A percentile compares a stretch with the other conserved stretches of the same genome.
Conservation (phyloP, 2,888 invertebrate genomes). For the Ectemnius continuus region DNA sequence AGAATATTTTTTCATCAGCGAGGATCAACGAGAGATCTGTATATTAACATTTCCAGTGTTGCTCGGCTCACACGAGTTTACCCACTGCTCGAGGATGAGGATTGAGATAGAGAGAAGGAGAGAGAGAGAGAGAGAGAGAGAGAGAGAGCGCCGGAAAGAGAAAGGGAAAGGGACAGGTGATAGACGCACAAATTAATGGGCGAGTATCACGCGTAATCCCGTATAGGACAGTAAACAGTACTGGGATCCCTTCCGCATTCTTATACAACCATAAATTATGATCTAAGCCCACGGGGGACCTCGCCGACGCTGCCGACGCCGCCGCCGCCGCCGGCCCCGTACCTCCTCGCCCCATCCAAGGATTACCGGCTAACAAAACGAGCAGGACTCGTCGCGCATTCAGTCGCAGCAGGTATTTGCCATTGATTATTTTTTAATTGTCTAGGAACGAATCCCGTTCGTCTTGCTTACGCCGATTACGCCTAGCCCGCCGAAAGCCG, state of each 20-base stretch:
- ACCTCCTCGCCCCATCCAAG: constrained; percentile 53
- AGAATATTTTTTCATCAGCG: constrained; percentile 13
- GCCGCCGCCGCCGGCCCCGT: constrained; percentile 19
- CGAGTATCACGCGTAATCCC: constrained; percentile 66
- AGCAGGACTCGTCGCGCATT: constrained; percentile 35
- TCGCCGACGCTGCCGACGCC: neutral
- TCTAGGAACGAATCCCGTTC: neutral
- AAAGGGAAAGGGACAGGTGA: constrained; percentile 36
- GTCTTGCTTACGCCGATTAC: constrained; percentile 3
- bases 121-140: constrained; percentile 7
- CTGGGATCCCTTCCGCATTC: constrained; percentile 73
- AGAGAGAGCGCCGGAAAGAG: neutral
- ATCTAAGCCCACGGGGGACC: constrained; percentile 67
- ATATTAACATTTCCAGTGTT: constrained; percentile 4
- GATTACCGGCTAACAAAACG: constrained; percentile 59
- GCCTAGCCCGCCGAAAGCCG: constrained; percentile 7
- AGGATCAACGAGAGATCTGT: constrained; percentile 2
- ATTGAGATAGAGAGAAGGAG: neutral
- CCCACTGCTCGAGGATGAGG: neutral
- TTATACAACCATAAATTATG: constrained; percentile 76
- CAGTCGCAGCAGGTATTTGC: constrained; percentile 45
- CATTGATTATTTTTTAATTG: constrained; percentile 51
- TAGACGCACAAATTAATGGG: constrained; percentile 67
- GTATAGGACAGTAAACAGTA: constrained; percentile 71
- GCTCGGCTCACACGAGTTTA: neutral